These are phyloP conservation scores for Dasyprocta punctata DNA, from an alignment of 2,113 vertebrate species.

Conservation along the genomic window DNA sequence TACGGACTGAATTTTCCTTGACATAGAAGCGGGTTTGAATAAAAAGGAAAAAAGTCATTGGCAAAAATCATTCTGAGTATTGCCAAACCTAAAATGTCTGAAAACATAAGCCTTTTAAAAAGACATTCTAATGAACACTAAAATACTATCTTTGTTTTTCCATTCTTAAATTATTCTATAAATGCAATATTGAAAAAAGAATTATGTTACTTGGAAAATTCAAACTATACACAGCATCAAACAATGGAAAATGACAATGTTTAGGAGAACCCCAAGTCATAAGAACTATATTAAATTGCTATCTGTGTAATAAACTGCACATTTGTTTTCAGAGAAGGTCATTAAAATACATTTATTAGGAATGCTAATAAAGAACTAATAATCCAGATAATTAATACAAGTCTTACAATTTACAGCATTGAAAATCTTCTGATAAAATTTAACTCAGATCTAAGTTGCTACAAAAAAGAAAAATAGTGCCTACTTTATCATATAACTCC, in stretches of 20 bases:
- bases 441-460: not conserved
- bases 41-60: slow-evolving; percentile 72
- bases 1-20: slow-evolving; percentile 77
- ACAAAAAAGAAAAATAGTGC: slow-evolving; percentile 5
- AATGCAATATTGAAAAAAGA: slow-evolving; percentile 55
- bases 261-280: not conserved
- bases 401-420: not conserved
- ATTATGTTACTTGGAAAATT: slow-evolving; percentile 61
- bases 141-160: slow-evolving; percentile 65
- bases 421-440: slow-evolving; percentile 25
- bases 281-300: slow-evolving; percentile 12
- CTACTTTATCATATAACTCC: not conserved
- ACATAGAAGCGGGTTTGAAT: slow-evolving; percentile 67
- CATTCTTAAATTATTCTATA: slow-evolving; percentile 70
- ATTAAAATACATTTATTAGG: not conserved
- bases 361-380: slow-evolving; percentile 23
- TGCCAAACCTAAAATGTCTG: slow-evolving; percentile 72
- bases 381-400: not conserved
- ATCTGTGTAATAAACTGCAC: not conserved
- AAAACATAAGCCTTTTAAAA: slow-evolving; percentile 53
- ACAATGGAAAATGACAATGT: slow-evolving; percentile 50
- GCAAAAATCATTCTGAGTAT: slow-evolving; percentile 62
- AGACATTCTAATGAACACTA: slow-evolving; percentile 62
- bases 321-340: not conserved
- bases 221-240: slow-evolving; percentile 63